Base-by-base conservation (phyloP, 2,888 invertebrate species). In the Caenorhabditis sp. region DNA sequence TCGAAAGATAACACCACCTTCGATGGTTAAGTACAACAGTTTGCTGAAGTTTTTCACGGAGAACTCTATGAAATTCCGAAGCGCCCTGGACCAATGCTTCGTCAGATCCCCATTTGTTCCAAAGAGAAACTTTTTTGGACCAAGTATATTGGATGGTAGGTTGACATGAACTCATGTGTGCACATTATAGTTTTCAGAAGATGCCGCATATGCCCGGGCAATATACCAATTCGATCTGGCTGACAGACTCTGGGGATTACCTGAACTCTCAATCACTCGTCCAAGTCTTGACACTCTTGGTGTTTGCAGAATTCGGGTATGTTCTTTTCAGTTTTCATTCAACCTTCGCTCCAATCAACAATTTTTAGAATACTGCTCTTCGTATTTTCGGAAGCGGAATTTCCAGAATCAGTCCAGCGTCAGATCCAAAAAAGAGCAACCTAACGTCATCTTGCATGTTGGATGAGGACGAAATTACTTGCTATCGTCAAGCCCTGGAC, bases 341-440 rank as follows among this genome's bases (percentile, higher is more conserved):
- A 47, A 44, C 5, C 5, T 44, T 31, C 7, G 31, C 31, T 6
- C 7, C 31, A 7, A 31, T 6, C 7, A 6, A 31, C 31, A 31
- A 31, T 49, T 63, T 82, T 70, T 58, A 86, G 88, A 87, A 85
- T 35, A 47, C 64, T n/a, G 58, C 75, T 19, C 58, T 81, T 0
- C 86, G 89, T 10, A 73, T 90, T n/a, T 90, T 90, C 69, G 91
- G 91, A 28, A 86, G 86, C 61, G 91, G 91, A 8, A 90, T 91
- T 41, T 88, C 85, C 59, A 82, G 90, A 56, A 84, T 84, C 14
- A 59, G 82, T 16, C 79, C 88, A 49, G 66, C 87, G 6, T 82
- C 85, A 24, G 85, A 89, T 51, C 82, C 89, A 4, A 81, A 72
- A 35, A 74, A 82, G 86, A 90, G 89, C 76, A 90, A 90, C 58